phyloP scores from a whole-genome alignment of 2,113 vertebrate genomes.

The Mesitornis unicolor region DNA sequence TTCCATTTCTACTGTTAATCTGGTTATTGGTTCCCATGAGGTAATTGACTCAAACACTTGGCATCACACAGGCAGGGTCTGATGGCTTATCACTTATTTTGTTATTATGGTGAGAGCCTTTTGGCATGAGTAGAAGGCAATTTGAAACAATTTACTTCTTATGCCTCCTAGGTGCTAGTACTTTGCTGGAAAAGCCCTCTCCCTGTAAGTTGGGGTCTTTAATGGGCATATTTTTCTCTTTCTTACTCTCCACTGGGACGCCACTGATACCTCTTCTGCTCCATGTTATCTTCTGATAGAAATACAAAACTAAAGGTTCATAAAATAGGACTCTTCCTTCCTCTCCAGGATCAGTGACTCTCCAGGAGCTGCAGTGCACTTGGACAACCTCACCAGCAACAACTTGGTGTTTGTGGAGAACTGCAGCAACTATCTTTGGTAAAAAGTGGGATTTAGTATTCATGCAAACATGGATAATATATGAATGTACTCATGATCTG shows the following conservation, averaged over 20 bases:
- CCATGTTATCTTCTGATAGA: neutral
- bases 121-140: neutral
- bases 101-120: neutral
- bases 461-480: neutral
- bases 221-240: neutral
- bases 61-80: neutral
- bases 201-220: neutral
- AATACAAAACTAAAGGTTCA: neutral
- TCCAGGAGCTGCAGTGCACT: neutral
- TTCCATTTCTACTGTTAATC: neutral
- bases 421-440: neutral
- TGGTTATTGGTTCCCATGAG: neutral
- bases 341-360: neutral
- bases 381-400: neutral
- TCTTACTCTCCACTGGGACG: neutral
- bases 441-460: neutral
- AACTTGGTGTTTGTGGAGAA: neutral
- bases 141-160: neutral
- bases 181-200: neutral
- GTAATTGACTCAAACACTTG: neutral
- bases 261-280: neutral
- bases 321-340: neutral
- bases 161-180: rapidly evolving
- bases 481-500: neutral
- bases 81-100: neutral